Base-by-base conservation (phyloP, 64 coral and sea anemone species). In the Pachyseris speciosa region DNA sequence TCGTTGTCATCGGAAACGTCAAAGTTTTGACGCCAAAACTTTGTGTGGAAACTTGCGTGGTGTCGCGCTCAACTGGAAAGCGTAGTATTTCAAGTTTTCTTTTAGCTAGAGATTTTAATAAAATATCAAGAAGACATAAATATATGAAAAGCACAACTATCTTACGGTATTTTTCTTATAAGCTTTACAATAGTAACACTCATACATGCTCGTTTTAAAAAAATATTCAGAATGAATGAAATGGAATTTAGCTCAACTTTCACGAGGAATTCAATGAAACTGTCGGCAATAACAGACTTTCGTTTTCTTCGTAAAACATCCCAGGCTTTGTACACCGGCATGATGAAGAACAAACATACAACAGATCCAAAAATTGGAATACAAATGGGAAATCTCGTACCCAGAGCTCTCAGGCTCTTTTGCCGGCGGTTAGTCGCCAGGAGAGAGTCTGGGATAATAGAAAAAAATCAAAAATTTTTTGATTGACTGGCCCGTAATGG, bases 1-100 rank as follows among this genome's bases (percentile, higher is more conserved):
- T n/a, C n/a, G n/a, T n/a, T n/a, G n/a, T n/a, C n/a, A n/a, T n/a
- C n/a, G n/a, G n/a, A n/a, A n/a, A n/a, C n/a, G n/a, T n/a, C n/a
- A n/a, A n/a, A n/a, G n/a, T n/a, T n/a, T n/a, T n/a, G n/a, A n/a
- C n/a, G n/a, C n/a, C n/a, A n/a, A n/a, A n/a, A n/a, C n/a, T n/a
- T n/a, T n/a, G n/a, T n/a, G n/a, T n/a, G n/a, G n/a, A n/a, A n/a
- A n/a, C n/a, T n/a, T n/a, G n/a, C n/a, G n/a, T n/a, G n/a, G n/a
- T n/a, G n/a, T n/a, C n/a, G n/a, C n/a, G n/a, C n/a, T n/a, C n/a
- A n/a, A n/a, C n/a, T n/a, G n/a, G n/a, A n/a, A n/a, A n/a, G n/a
- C n/a, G n/a, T n/a, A n/a, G n/a, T 63, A 63, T 63, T 63, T 63
- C 59, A 63, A 63, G 59, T 63, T 27, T 63, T 63, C 59, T 63